A percentile compares a stretch with the other conserved stretches of the same genome.
Conservation (phyloP, 2,797 vertebrate species). For the Pseudochirops cupreus region DNA sequence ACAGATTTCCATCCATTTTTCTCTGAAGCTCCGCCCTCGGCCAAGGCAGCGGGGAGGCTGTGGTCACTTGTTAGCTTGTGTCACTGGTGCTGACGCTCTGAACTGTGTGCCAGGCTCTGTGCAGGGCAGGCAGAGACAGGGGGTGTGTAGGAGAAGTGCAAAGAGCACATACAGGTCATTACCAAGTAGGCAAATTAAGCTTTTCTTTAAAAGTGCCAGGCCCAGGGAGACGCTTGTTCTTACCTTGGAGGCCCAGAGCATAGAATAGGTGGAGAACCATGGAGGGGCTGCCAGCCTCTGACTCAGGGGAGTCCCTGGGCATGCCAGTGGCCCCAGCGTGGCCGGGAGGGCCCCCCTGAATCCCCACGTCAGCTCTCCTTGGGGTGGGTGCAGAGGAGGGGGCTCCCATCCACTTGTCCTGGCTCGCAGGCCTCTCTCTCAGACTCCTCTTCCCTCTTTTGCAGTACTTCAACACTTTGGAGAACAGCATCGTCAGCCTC, state of each 20-base stretch:
- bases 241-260: background rate
- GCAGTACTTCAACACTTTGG: slow-evolving; percentile 97
- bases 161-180: background rate
- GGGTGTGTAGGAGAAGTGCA: background rate
- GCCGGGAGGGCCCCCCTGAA: background rate
- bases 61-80: background rate
- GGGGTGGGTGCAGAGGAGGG: background rate
- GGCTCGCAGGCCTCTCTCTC: too few relatives aligned
- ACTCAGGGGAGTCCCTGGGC: background rate
- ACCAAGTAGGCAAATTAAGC: background rate
- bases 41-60: background rate
- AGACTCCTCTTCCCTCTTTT: slow-evolving; percentile 40
- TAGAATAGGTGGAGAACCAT: background rate
- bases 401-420: rapidly evolving
- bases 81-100: background rate
- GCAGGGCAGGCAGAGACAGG: rapidly evolving
- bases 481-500: slow-evolving; percentile 97
- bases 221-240: background rate
- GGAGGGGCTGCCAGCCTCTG: background rate
- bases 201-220: background rate
- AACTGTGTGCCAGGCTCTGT: background rate
- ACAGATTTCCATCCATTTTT: background rate
- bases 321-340: background rate
- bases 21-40: background rate
- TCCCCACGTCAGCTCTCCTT: background rate